phyloP scores from a whole-genome alignment of 2,888 invertebrate genomes.

The Acanthococcus lagerstroemiae region DNA sequence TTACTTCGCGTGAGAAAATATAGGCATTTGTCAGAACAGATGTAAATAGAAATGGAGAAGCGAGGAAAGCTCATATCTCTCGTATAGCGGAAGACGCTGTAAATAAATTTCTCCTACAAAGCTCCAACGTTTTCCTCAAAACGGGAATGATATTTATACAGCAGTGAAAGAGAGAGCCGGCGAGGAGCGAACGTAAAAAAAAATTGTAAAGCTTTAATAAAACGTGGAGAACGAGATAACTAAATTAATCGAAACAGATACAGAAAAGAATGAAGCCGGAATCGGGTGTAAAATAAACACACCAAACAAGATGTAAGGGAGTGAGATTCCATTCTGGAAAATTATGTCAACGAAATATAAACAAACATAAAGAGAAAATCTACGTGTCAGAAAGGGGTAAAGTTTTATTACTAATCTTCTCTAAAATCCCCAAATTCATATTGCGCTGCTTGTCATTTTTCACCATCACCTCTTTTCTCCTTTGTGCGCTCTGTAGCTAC shows the following conservation, averaged over 20 bases:
- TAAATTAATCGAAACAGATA: background rate
- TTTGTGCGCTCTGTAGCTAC: background rate
- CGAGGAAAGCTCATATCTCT: no score
- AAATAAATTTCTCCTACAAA: no score
- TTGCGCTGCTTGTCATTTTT: slow-evolving; percentile 23
- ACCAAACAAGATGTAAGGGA: background rate
- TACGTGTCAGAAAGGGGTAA: slow-evolving; percentile 17
- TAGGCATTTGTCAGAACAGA: no score
- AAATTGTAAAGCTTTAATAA: no score
- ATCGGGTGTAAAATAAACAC: slow-evolving; percentile 7
- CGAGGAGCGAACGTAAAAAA: no score
- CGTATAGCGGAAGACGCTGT: no score
- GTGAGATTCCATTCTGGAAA: slow-evolving; percentile 13
- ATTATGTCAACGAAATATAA: slow-evolving; percentile 21
- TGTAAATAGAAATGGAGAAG: no score
- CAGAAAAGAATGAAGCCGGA: background rate
- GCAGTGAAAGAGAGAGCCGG: no score
- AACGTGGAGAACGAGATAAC: background rate
- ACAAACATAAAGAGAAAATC: slow-evolving; percentile 21
- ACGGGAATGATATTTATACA: no score
- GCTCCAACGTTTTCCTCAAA: no score
- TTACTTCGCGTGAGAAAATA: no score
- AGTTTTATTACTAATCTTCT: slow-evolving; percentile 26
- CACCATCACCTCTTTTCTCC: slow-evolving; percentile 8
- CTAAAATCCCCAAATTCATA: slow-evolving; percentile 23